A percentile compares a stretch with the other conserved stretches of the same genome.
These are phyloP conservation scores for Zaprionus capensis DNA, from an alignment of 1,140 invertebrate genomes.

Conservation along the genomic window DNA sequence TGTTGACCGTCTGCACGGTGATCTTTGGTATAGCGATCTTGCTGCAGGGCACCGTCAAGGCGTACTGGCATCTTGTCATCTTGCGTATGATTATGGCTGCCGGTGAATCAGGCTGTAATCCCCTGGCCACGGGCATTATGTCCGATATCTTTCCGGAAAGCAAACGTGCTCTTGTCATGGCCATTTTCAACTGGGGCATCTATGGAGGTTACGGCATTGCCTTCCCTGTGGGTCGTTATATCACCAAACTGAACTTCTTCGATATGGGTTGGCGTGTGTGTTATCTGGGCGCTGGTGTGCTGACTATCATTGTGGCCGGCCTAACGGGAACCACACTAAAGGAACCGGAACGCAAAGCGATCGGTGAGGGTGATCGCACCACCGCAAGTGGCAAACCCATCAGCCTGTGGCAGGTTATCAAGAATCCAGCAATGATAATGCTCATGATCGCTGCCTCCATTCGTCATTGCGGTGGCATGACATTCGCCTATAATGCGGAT, in stretches of 20 bases:
- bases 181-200: slow-evolving; percentile 98
- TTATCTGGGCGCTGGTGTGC: slow-evolving; percentile 92
- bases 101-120: slow-evolving; percentile 95
- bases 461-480: slow-evolving; percentile 95
- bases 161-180: slow-evolving; percentile 94
- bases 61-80: slow-evolving; percentile 95
- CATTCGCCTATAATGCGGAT: slow-evolving; percentile 95
- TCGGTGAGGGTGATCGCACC: slow-evolving; percentile 87
- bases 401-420: slow-evolving; percentile 89
- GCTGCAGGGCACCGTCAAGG: slow-evolving; percentile 91
- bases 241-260: slow-evolving; percentile 91
- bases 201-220: slow-evolving; percentile 97
- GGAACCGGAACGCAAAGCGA: slow-evolving; percentile 90
- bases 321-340: slow-evolving; percentile 91
- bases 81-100: slow-evolving; percentile 94
- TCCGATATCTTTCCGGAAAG: slow-evolving; percentile 93
- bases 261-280: slow-evolving; percentile 94
- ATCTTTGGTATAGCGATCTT: slow-evolving; percentile 93
- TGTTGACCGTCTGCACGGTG: slow-evolving; percentile 91
- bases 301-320: slow-evolving; percentile 90
- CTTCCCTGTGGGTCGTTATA: slow-evolving; percentile 95
- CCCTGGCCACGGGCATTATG: slow-evolving; percentile 92
- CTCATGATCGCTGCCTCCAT: slow-evolving; percentile 94
- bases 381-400: slow-evolving; percentile 85
- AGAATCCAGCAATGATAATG: slow-evolving; percentile 91